phyloP scores from a whole-genome alignment of 2,113 vertebrate species.

The Xiphophorus maculatus region DNA sequence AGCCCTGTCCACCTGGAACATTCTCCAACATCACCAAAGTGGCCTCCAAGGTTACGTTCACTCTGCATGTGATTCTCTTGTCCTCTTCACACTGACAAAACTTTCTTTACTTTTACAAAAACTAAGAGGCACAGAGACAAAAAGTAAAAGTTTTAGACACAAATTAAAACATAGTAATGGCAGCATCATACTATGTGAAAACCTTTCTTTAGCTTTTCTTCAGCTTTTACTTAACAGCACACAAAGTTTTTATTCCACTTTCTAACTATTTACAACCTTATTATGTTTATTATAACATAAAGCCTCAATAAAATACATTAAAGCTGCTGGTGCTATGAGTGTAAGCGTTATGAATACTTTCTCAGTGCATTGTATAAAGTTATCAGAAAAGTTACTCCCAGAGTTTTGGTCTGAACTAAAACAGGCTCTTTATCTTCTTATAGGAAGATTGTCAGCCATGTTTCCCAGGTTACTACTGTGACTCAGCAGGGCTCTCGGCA shows the following conservation, averaged over 20 bases:
- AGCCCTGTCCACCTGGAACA: constrained; percentile 85
- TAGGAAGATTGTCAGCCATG: constrained; percentile 80
- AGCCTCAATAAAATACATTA: background rate
- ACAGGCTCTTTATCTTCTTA: constrained; percentile 1
- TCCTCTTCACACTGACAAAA: constrained; percentile 6
- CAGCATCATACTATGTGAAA: background rate
- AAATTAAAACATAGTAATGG: background rate
- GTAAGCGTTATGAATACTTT: background rate
- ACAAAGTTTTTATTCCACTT: background rate
- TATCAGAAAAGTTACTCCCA: background rate
- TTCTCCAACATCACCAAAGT: constrained; percentile 80
- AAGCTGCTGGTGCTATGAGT: background rate
- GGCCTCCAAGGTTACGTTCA: constrained; percentile 77
- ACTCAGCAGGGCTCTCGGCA: constrained; percentile 73
- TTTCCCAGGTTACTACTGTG: constrained; percentile 85
- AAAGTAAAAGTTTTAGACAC: background rate
- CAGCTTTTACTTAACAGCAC: background rate
- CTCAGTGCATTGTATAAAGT: background rate
- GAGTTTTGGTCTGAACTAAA: background rate
- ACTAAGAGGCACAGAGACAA: background rate
- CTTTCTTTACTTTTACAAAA: background rate
- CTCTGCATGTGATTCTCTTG: constrained; percentile 17
- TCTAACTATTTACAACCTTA: background rate
- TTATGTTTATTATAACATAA: background rate
- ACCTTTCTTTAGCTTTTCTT: background rate